Evolutionary conservation across 1,140 invertebrate genomes (phyloP).

Genomic region (Delia radicum): DNA sequence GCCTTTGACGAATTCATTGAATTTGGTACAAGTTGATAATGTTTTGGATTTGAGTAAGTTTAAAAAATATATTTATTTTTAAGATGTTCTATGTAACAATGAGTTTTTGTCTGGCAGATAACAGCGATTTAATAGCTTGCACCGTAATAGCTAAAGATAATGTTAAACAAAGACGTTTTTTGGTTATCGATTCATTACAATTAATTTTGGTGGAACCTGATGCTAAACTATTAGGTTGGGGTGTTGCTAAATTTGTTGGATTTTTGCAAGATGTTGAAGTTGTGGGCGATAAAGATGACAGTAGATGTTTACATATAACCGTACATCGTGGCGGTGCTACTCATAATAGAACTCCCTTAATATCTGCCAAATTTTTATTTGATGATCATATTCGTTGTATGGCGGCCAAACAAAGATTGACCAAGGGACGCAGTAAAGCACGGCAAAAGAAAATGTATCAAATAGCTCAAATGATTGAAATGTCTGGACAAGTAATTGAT

Average conservation of each 20-base stretch:
- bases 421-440: slow-evolving; percentile 90
- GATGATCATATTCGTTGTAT: slow-evolving; percentile 98
- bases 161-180: slow-evolving; percentile 84
- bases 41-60: slow-evolving; percentile 90
- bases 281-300: slow-evolving; percentile 92
- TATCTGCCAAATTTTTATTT: slow-evolving; percentile 93
- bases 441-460: slow-evolving; percentile 93
- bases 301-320: slow-evolving; percentile 91
- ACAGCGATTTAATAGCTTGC: slow-evolving; percentile 95
- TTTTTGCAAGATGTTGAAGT: slow-evolving; percentile 82
- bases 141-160: slow-evolving; percentile 89
- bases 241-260: slow-evolving; percentile 91
- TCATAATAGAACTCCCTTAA: slow-evolving; percentile 71
- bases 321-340: slow-evolving; percentile 76
- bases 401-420: slow-evolving; percentile 84
- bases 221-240: slow-evolving; percentile 89
- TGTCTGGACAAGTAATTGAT: slow-evolving; percentile 65
- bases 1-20: slow-evolving; percentile 87
- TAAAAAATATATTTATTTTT: neutral
- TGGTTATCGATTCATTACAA: slow-evolving; percentile 93
- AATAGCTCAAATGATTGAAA: slow-evolving; percentile 88
- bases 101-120: slow-evolving; percentile 67
- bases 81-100: neutral
- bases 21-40: slow-evolving; percentile 88
- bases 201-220: slow-evolving; percentile 97